Percentiles rank a stretch among this genome's conserved stretches.
Conservation (phyloP, 1,140 invertebrate species). For the Drosophila busckii region DNA sequence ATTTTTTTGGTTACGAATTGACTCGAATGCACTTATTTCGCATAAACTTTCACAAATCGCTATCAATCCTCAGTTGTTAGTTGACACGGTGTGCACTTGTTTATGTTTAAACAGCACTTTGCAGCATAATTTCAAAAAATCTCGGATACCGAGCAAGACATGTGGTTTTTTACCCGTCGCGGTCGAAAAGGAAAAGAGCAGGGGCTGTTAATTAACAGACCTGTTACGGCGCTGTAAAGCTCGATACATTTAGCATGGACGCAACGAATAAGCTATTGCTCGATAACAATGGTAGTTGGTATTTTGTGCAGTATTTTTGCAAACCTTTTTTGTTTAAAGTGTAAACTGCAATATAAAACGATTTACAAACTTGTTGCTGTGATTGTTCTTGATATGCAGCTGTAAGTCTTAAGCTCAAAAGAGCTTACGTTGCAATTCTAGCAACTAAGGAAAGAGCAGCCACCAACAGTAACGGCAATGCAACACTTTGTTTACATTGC, state of each 20-base stretch:
- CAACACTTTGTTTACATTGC: slow-evolving; percentile 36
- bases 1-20: slow-evolving; percentile 60
- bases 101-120: slow-evolving; percentile 66
- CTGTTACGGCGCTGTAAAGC: too few relatives aligned
- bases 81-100: slow-evolving; percentile 50
- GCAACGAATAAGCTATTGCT: too few relatives aligned
- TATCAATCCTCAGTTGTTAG: slow-evolving; percentile 50
- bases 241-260: too few relatives aligned
- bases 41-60: slow-evolving; percentile 48
- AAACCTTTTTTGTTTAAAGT: too few relatives aligned
- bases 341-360: too few relatives aligned
- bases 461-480: not conserved
- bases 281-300: too few relatives aligned
- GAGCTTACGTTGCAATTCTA: not conserved
- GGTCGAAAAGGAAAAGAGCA: slow-evolving; percentile 74
- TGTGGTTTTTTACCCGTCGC: slow-evolving; percentile 75
- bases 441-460: not conserved
- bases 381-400: too few relatives aligned
- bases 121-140: slow-evolving; percentile 75
- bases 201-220: too few relatives aligned
- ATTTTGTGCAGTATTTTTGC: too few relatives aligned
- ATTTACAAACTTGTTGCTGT: too few relatives aligned
- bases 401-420: too few relatives aligned
- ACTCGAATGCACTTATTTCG: slow-evolving; percentile 37
- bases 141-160: slow-evolving; percentile 74